These are phyloP conservation scores for Drosophila pseudotalamancana DNA, from an alignment of 2,888 invertebrate species.

Conservation along the genomic window DNA sequence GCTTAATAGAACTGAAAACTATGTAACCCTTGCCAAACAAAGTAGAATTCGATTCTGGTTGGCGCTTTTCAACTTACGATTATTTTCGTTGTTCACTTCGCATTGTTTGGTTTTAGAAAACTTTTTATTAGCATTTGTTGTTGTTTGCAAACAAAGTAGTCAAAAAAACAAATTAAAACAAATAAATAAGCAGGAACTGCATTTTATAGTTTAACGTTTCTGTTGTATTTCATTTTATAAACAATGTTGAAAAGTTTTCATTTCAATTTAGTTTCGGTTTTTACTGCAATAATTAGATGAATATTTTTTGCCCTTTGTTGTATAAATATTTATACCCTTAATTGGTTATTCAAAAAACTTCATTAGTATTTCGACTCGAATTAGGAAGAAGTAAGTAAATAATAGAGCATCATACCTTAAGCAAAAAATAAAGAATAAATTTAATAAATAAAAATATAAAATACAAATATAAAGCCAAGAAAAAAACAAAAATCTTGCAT, in stretches of 20 bases:
- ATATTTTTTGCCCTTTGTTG: constrained; percentile 9
- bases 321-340: constrained; percentile 2
- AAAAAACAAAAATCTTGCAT: background rate
- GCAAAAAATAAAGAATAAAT: background rate
- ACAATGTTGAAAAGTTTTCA: constrained; percentile 15
- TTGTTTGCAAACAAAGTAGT: constrained; percentile 10
- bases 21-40: background rate
- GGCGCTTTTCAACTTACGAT: constrained; percentile 4
- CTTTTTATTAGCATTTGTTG: constrained; percentile 14
- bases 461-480: background rate
- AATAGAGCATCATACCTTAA: background rate
- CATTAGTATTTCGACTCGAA: background rate
- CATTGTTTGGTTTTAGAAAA: constrained; percentile 20
- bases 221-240: constrained; percentile 4
- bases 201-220: constrained; percentile 7
- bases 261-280: constrained; percentile 2
- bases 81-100: constrained; percentile 12
- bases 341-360: constrained; percentile 23
- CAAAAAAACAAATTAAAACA: background rate
- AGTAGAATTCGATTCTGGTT: background rate
- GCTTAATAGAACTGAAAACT: constrained; percentile 8
- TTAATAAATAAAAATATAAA: background rate
- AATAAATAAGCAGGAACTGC: constrained; percentile 9
- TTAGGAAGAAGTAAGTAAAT: background rate
- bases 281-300: constrained; percentile 24